Base-by-base conservation (phyloP, 2,113 vertebrate genomes). In the Pogonocichla stellata region DNA sequence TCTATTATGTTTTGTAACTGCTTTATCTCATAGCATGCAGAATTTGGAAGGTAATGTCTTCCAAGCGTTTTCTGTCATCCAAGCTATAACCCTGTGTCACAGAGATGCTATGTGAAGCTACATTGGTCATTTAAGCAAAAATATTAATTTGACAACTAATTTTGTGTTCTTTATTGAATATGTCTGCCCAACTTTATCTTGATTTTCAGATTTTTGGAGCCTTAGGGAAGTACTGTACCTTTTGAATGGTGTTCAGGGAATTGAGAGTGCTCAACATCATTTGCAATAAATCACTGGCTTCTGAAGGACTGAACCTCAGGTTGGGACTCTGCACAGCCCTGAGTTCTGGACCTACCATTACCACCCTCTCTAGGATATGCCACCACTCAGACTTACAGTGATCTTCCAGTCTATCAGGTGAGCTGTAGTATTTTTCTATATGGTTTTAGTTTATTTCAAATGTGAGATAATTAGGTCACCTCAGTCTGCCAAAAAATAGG, bases 181-280 rank as follows among this genome's bases (percentile, higher is more conserved):
- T 85, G 54, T 72, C 81, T 82, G 42, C 45, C 91, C 80, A 65
- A 72, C 53, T 90, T 85, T 88, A 42, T 88, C 70, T 93, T 95
- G 70, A 72, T 95, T 96, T 93, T 82, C 92, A 97, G 95, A 89
- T 79, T 80, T 94, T 81, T 83, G 81, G 58, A 92, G 58, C 90
- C 81, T 47, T 94, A 90, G 56, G 75, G 38, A 80, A 66, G 34
- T 66, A 51, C 87, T 88, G 66, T 92, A 82, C 70, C 53, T 88
- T 92, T 77, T 86, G 62, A 80, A 69, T 1, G 14, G 26, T 74
- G 4, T 75, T 80, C 75, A 58, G 72, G 56, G 75, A 88, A 57
- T 3, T 73, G 62, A 83, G 64, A 78, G 34, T 58, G 29, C 54
- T 84, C 56, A 40, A 42, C 64, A 43, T 90, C 34, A 31, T 82